Base-by-base conservation (phyloP, 2,888 invertebrate species). In the Steromphala cineraria region DNA sequence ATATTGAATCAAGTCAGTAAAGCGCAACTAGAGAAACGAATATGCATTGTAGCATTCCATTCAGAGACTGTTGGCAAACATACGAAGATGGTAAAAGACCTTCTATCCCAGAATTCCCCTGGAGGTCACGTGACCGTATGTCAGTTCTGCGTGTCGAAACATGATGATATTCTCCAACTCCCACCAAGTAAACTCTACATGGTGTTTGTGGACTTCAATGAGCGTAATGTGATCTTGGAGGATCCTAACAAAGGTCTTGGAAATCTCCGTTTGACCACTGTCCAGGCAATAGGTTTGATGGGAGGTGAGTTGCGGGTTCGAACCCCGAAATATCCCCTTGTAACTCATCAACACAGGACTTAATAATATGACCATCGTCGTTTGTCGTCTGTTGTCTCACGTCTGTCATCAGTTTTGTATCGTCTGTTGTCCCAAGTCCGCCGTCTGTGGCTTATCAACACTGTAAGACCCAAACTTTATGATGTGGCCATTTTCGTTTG, bases 161-260 rank as follows among this genome's bases (percentile, higher is more conserved):
- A 71, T 53, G 40, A 67, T 1, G 67, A 28, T 36, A 53, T 79
- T 7, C 40, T 55, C 15, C 21, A 75, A 7, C 46, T 79, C 13
- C 78, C 67, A 0, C 77, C 28, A 15, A 46, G 15, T 17, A 81
- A 74, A 55, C 36, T 81, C 0, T 56, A 71, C 36, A n/a, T 83
- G 55, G 77, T 83, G 3, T 83, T 75, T 52, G 80, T 83, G 4
- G 83, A 83, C 31, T 77, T 71, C 52, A 82, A 83, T 17, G 80
- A 80, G 31, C 53, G 76, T 19, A 74, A 82, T 62, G 71, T 82
- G 0, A 83, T 83, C n/a, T 67, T 83, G 13, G 83, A 83, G 62
- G 74, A 80, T 15, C 83, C 83, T 15, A 78, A 67, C 0, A 8
- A 67, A 15, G 79, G 80, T 4, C 46, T 62, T 2, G 82, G 80